Base-by-base conservation (phyloP, 2,888 invertebrate species). In the Zaprionus lineosus region DNA sequence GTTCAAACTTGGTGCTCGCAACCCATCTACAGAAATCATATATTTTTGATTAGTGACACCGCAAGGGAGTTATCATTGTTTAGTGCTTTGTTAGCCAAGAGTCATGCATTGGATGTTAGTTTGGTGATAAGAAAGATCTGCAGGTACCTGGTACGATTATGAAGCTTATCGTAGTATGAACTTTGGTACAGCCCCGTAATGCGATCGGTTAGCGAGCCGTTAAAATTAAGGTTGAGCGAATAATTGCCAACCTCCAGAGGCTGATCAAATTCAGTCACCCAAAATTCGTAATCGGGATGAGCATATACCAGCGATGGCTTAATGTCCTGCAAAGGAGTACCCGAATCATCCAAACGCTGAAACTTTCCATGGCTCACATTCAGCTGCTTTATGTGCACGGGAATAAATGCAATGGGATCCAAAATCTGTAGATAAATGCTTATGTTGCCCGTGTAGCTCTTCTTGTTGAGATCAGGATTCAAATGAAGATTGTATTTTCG, bases 1-100 rank as follows among this genome's bases (percentile, higher is more conserved):
- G 97, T 88, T 98, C 97, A 87, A 98, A 98, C 90, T 98, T 98
- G 7, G 97, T 95, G 0, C 97, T 96, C 3, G 96, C 96, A 88
- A 98, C 94, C 56, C 91, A 91, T 82, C 96, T 97, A 87, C 24
- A 92, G 92, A 58, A 61, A 66, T 44, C 19, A 2, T 11, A 8
- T 8, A 2, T 3, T 16, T 5, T 0, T 11, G 2, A 14, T 50
- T 51, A 14, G 1, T 5, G 1, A 19, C 3, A 5, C 19, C 16
- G 12, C 1, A 8, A 2, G 6, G 21, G 12, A n/a, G 6, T 1
- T 9, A 2, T 1, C 0, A n/a, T n/a, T n/a, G n/a, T 3, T 19
- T 39, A 92, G 92, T 60, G 37, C 73, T 64, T 68, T 36, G 34
- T 58, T 47, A 37, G 12, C 24, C 18, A 2, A 9, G 11, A 21